Conservation (phyloP, 35 echinoderm and acorn worm species). For the Ophioderma brevispina region DNA sequence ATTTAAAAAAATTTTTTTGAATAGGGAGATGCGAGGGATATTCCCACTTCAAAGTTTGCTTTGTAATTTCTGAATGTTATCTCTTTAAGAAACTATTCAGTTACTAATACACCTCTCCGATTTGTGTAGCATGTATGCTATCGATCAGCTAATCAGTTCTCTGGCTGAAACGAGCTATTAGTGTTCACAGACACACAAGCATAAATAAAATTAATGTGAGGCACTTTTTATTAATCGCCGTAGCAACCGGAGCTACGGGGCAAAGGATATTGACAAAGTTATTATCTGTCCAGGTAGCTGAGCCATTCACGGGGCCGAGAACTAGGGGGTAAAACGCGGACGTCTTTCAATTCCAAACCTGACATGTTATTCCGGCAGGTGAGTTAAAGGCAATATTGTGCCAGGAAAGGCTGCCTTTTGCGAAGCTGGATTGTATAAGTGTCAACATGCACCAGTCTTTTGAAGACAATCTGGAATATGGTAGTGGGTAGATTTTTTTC, state of each 20-base stretch:
- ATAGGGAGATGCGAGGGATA: no score
- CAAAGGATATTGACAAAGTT: not conserved
- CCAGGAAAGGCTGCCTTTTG: not conserved
- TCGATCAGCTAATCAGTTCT: not conserved
- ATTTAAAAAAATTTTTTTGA: no score
- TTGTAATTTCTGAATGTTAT: not conserved
- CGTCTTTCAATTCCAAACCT: no score
- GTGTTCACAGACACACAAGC: not conserved
- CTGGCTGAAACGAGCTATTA: not conserved
- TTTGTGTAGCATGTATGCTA: not conserved
- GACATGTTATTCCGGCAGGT: not conserved
- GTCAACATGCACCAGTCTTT: no score
- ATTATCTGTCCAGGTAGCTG: not conserved
- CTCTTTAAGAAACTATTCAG: not conserved
- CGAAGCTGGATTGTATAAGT: not conserved
- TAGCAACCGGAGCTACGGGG: not conserved
- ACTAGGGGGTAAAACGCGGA: not conserved
- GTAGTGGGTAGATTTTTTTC: no score
- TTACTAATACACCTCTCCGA: not conserved
- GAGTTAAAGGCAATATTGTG: not conserved
- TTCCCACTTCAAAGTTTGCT: not conserved
- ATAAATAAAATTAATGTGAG: conserved; percentile 1
- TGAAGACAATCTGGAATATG: no score
- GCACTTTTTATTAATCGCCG: not conserved
- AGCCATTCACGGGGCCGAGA: not conserved